Evolutionary conservation across 2,113 vertebrate genomes (phyloP).

Genomic region (Morone saxatilis): DNA sequence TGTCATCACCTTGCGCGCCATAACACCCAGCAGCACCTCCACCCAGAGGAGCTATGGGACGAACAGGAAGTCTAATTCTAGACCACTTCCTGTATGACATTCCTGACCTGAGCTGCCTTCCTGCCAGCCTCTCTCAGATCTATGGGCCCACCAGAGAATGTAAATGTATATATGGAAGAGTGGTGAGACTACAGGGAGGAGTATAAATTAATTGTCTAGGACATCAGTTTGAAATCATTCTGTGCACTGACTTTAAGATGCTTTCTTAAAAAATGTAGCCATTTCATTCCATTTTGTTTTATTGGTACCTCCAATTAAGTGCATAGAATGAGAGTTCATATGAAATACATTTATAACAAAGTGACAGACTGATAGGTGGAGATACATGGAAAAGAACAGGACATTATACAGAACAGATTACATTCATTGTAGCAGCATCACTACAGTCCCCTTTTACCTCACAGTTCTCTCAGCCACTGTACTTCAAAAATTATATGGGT

Average conservation of each 20-base stretch:
- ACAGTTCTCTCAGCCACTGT: background rate
- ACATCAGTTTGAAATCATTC: background rate
- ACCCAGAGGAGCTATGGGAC: constrained; percentile 66
- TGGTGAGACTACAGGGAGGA: background rate
- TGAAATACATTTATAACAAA: constrained; percentile 38
- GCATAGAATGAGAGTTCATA: constrained; percentile 54
- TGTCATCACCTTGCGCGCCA: constrained; percentile 72
- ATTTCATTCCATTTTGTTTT: constrained; percentile 50
- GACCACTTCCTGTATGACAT: constrained; percentile 87
- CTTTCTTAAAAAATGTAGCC: background rate
- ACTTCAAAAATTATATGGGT: background rate
- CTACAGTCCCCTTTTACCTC: background rate
- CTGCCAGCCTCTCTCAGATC: constrained; percentile 68
- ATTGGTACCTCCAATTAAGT: constrained; percentile 47
- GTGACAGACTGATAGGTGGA: constrained; percentile 32
- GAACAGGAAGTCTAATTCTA: constrained; percentile 87
- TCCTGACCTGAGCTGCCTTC: constrained; percentile 83
- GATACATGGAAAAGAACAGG: constrained; percentile 39
- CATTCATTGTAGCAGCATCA: constrained; percentile 34
- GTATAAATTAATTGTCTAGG: background rate
- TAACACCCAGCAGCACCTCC: constrained; percentile 54
- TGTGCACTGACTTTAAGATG: background rate
- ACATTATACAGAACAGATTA: constrained; percentile 27
- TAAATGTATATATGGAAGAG: background rate
- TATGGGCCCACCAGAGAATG: background rate